These are phyloP conservation scores for Lapara coniferarum DNA, from an alignment of 2,888 invertebrate genomes.

Conservation along the genomic window DNA sequence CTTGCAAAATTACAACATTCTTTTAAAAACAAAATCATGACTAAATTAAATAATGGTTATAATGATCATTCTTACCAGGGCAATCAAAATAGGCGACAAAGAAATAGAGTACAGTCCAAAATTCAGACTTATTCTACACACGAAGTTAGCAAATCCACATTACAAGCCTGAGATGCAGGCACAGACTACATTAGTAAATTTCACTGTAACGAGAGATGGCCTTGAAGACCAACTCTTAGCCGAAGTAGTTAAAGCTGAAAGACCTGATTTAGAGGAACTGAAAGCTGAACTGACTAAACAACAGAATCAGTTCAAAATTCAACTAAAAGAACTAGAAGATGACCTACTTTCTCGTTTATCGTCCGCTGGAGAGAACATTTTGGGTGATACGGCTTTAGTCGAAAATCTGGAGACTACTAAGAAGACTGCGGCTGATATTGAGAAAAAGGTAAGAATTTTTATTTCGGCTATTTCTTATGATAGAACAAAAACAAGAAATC, in stretches of 20 bases:
- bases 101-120: constrained; percentile 96
- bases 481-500: too few species aligned
- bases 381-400: constrained; percentile 97
- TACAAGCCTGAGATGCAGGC: constrained; percentile 99
- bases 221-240: constrained; percentile 97
- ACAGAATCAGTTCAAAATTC: constrained; percentile 98
- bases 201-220: constrained; percentile 98
- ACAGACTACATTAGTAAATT: constrained; percentile 97
- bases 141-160: constrained; percentile 98
- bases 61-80: constrained; percentile 79
- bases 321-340: constrained; percentile 95
- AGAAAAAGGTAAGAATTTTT: constrained; percentile 86
- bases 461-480: background rate
- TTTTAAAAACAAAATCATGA: too few species aligned
- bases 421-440: constrained; percentile 97
- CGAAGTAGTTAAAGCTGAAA: constrained; percentile 98
- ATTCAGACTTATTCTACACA: constrained; percentile 95
- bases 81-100: constrained; percentile 98
- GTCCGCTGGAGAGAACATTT: constrained; percentile 95
- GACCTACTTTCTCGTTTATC: constrained; percentile 94
- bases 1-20: too few species aligned
- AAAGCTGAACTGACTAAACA: constrained; percentile 98
- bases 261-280: constrained; percentile 96
- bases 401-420: constrained; percentile 98
- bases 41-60: background rate